These are phyloP conservation scores for Uropsilus gracilis DNA, from an alignment of 2,113 vertebrate species.

Conservation along the genomic window DNA sequence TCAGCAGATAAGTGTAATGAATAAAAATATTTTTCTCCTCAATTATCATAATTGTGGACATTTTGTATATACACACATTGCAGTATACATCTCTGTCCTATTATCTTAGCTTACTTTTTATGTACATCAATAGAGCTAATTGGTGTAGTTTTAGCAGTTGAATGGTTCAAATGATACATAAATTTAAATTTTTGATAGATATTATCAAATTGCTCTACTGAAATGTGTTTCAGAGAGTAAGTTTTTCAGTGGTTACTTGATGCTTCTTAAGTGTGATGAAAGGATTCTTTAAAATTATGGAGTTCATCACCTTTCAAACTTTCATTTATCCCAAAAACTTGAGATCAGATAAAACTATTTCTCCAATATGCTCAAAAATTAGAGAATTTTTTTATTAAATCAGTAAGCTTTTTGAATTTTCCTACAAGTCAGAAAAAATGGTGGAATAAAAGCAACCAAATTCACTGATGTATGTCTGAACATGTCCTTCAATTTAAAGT, in stretches of 20 bases:
- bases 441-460: conserved; percentile 8
- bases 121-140: background rate
- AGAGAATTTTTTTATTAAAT: background rate
- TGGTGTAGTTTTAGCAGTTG: background rate
- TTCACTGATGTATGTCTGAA: background rate
- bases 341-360: background rate
- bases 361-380: background rate
- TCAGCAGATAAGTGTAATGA: too few species aligned
- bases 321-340: background rate
- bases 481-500: background rate
- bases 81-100: background rate
- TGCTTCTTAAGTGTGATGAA: background rate
- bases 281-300: background rate
- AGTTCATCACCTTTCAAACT: background rate
- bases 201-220: background rate
- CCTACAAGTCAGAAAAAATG: background rate
- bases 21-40: background rate
- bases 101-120: background rate
- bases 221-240: conserved; percentile 9
- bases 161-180: background rate
- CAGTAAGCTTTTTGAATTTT: background rate
- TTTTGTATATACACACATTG: background rate
- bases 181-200: background rate
- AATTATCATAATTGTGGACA: background rate
- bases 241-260: background rate